Evolutionary conservation across 2,113 vertebrate genomes (phyloP).

Genomic region (Calidris pugnax): DNA sequence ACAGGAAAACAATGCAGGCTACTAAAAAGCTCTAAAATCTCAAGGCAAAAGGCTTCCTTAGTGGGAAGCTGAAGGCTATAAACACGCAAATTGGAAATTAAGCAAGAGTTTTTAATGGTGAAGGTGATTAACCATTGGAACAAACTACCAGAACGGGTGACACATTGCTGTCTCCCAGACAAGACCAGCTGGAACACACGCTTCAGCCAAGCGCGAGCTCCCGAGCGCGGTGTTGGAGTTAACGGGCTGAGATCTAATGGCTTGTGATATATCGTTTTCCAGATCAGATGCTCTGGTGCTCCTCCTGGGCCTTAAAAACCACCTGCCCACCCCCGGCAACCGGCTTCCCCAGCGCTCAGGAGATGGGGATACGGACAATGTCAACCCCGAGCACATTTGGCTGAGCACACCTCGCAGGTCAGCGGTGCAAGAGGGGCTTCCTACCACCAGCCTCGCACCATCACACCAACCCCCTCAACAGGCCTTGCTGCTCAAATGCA

Average conservation of each 20-base stretch:
- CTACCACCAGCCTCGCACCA: neutral
- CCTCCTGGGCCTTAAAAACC: neutral
- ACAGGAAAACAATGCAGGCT: neutral
- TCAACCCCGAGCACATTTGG: accelerated
- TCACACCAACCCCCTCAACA: neutral
- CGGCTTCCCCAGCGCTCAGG: neutral
- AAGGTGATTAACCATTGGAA: neutral
- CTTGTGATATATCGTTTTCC: neutral
- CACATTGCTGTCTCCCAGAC: neutral
- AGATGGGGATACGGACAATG: accelerated
- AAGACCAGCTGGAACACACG: neutral
- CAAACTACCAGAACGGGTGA: neutral
- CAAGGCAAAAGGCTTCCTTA: accelerated
- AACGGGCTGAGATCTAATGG: neutral
- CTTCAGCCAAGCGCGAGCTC: neutral
- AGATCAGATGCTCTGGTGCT: neutral
- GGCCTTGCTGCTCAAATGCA: neutral
- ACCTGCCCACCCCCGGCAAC: neutral
- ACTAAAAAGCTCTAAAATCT: neutral
- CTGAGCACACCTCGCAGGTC: neutral
- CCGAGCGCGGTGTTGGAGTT: accelerated
- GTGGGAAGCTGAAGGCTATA: neutral
- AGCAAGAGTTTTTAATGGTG: neutral
- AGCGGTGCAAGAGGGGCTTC: neutral
- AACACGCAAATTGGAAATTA: neutral